Conservation (phyloP, 2,888 invertebrate genomes). For the Loripinus fragilis region DNA sequence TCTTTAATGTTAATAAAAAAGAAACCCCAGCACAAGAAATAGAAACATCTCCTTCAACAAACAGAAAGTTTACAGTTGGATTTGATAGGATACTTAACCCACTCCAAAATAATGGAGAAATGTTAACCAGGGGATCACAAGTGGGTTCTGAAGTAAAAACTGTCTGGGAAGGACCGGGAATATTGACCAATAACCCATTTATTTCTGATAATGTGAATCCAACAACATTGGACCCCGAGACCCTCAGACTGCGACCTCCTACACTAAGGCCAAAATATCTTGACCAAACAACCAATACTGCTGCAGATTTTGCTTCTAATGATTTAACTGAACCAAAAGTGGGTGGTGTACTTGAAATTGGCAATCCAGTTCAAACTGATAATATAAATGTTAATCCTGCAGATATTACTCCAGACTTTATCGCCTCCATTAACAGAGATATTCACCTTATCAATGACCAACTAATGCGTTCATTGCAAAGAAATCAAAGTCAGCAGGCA, state of each 20-base stretch:
- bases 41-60: too few relatives aligned
- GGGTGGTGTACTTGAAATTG: not conserved
- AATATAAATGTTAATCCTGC: not conserved
- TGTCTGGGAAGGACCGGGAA: not conserved
- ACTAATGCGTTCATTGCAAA: not conserved
- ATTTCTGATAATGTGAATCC: not conserved
- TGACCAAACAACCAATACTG: not conserved
- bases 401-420: not conserved
- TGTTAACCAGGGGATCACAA: not conserved
- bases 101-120: too few relatives aligned
- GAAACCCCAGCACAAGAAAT: not conserved
- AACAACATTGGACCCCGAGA: not conserved
- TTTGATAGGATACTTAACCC: not conserved
- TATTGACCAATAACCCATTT: not conserved
- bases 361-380: not conserved
- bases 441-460: conserved; percentile 5
- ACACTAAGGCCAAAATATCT: not conserved
- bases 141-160: not conserved
- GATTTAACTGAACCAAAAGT: not conserved
- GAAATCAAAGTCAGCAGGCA: not conserved
- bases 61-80: not conserved
- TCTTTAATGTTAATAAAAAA: not conserved
- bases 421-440: not conserved
- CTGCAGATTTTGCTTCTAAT: too few relatives aligned
- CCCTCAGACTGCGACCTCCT: not conserved